Evolutionary conservation across 2,797 vertebrate species (phyloP).

Genomic region (Eptatretus atami): DNA sequence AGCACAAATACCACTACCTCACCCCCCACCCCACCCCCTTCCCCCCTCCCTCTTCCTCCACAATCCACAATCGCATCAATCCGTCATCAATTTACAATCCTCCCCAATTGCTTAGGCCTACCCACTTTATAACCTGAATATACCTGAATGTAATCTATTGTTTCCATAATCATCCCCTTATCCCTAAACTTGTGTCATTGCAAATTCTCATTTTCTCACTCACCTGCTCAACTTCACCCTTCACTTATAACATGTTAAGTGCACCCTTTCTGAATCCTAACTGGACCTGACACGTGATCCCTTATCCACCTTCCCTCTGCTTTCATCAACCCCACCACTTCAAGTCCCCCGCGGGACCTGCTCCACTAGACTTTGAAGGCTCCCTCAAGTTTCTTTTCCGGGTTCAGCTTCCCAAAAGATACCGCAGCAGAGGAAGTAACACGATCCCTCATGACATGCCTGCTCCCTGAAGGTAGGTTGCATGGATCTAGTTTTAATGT

Average conservation of each 20-base stretch:
- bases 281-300: constrained; percentile 11
- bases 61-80: background rate
- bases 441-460: constrained; percentile 68
- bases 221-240: constrained; percentile 7
- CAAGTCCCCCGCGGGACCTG: constrained; percentile 87
- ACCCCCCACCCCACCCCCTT: background rate
- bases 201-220: no score
- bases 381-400: constrained; percentile 95
- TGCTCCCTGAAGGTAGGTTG: constrained; percentile 75
- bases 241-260: constrained; percentile 9
- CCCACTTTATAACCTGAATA: no score
- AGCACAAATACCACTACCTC: background rate
- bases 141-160: no score
- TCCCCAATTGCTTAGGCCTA: background rate
- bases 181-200: background rate
- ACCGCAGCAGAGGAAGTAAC: constrained; percentile 92
- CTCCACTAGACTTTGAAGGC: constrained; percentile 87
- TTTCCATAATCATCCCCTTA: constrained; percentile 13
- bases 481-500: background rate
- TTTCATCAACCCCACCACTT: constrained; percentile 8
- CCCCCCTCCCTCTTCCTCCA: background rate
- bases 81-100: background rate
- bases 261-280: constrained; percentile 8
- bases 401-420: constrained; percentile 84
- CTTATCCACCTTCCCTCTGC: constrained; percentile 10